Conservation (phyloP, 1,140 invertebrate genomes). For the Trinorchestia longiramus region DNA sequence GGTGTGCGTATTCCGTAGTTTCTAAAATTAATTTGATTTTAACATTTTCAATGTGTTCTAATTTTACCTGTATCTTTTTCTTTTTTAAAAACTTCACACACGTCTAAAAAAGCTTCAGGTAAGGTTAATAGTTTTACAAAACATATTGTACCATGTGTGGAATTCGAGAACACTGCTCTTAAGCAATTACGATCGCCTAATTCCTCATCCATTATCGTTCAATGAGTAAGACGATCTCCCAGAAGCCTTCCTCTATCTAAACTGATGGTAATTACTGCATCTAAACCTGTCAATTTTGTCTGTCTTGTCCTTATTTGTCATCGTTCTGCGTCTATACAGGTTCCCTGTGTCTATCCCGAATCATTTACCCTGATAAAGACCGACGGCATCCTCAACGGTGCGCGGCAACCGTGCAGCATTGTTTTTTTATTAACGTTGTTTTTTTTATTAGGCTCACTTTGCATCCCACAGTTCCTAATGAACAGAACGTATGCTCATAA, state of each 20-base stretch:
- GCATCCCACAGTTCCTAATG: background rate
- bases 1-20: too few species aligned
- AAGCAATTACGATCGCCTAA: background rate
- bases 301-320: constrained; percentile 6
- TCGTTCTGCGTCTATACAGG: background rate
- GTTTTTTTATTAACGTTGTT: background rate
- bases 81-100: background rate
- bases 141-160: background rate
- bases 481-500: background rate
- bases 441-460: background rate
- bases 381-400: background rate
- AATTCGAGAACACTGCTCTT: background rate
- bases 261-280: background rate
- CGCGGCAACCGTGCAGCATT: background rate
- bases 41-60: too few species aligned
- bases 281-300: constrained; percentile 12
- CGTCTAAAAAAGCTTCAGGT: background rate
- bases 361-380: background rate
- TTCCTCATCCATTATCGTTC: background rate
- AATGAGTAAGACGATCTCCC: background rate
- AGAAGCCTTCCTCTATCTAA: background rate
- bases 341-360: background rate
- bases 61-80: background rate
- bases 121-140: background rate
- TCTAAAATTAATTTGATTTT: too few species aligned